These are phyloP conservation scores for Neodon shergylaensis DNA, from an alignment of 2,113 vertebrate species.

Conservation along the genomic window DNA sequence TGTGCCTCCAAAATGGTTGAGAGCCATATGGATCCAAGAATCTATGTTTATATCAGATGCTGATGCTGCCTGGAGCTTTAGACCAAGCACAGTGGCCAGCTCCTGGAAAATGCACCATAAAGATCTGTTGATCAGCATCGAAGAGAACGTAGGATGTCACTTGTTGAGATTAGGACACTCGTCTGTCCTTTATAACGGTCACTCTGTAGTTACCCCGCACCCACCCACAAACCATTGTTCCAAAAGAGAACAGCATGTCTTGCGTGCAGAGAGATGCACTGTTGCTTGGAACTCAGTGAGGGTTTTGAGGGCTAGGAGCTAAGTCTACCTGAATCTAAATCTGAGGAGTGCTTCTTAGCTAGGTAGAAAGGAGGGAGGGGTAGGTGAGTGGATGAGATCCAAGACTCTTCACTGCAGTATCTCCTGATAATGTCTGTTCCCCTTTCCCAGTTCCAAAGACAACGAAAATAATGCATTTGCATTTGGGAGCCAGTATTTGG, in stretches of 20 bases:
- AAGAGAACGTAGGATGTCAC: background rate
- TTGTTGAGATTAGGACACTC: background rate
- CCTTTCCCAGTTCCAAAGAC: background rate
- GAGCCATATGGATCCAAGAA: background rate
- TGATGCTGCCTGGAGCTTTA: background rate
- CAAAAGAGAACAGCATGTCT: background rate
- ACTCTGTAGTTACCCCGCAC: background rate
- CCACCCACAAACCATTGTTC: background rate
- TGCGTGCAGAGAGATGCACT: background rate
- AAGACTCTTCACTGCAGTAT: background rate
- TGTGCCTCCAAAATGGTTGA: background rate
- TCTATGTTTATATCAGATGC: background rate
- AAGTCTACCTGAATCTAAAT: background rate
- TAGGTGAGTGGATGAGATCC: background rate
- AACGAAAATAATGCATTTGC: background rate
- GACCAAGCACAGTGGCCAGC: background rate
- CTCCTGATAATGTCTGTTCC: background rate
- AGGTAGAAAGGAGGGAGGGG: background rate
- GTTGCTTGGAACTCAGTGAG: background rate
- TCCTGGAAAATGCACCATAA: background rate
- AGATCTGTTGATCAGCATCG: background rate
- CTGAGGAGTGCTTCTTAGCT: background rate
- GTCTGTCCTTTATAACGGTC: background rate
- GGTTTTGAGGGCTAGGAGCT: background rate
- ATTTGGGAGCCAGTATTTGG: background rate